Evolutionary conservation across 2,113 vertebrate species (phyloP), one percentile per base, ranked within the genome.

Genomic region (Melanerpes formicivorus): DNA sequence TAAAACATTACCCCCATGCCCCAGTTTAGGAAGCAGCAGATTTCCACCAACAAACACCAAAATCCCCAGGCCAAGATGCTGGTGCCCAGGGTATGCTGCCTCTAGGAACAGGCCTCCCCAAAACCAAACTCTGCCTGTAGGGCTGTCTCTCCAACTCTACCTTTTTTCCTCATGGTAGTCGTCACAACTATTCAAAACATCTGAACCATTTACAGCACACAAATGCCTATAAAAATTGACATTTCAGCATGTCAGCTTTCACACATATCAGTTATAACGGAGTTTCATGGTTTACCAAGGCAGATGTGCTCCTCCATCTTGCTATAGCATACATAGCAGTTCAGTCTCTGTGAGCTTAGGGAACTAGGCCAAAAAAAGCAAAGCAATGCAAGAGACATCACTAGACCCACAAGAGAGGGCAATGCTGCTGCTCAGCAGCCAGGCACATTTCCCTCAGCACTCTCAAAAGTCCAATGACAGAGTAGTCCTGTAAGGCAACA

Each of bases 171-270:
- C 42, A 1, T 12, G 30, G 26, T 18, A 78, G 21, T 14, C 14
- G 2, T 25, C 66, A 66, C 12, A 46, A 32, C 27, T n/a, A 59
- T 32, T 50, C 55, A 69, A 90, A 76, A 55, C 6, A n/a, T 42
- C 46, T 3, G 4, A 32, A 9, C 2, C 37, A 10, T 32, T 54
- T 75, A 69, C 26, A 40, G 50, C 3, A 1, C 0, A 1, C 12
- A 62, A 18, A 76, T 50, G 55, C 48, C 54, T 80, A 14, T 15
- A 65, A 44, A 90, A 75, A 40, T 3, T 0, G 3, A 27, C 4
- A 0, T 72, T 73, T 50, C 54, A 75, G 30, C 9, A 6, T 5
- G 25, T 58, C 23, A 27, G 18, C 58, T 90, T 76, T 40, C 63
- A 54, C 4, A 11, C 59, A 37, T 37, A 74, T 70, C 26, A 46